Evolutionary conservation across 2,113 vertebrate genomes (phyloP).

Genomic region (Colinus virginianus): DNA sequence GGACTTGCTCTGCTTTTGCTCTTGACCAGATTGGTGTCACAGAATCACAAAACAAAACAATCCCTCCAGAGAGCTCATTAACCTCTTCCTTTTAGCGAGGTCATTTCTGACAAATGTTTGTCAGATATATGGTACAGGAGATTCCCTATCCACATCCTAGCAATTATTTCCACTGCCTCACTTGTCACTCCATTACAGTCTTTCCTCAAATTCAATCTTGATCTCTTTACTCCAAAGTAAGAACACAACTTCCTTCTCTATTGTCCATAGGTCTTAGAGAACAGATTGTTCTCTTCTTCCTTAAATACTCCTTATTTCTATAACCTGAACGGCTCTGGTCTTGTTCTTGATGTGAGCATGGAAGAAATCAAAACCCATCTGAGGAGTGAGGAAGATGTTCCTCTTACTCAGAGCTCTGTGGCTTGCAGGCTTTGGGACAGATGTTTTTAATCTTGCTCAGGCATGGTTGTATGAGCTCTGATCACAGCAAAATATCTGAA

Average conservation of each 20-base stretch:
- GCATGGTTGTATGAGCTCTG: background rate
- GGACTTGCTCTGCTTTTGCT: background rate
- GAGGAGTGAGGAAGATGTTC: background rate
- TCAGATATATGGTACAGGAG: background rate
- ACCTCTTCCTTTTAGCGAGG: background rate
- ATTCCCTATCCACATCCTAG: background rate
- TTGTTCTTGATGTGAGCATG: accelerated
- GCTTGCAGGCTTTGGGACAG: background rate
- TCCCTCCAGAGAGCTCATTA: background rate
- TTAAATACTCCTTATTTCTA: background rate
- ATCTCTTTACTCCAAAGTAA: background rate
- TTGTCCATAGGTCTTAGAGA: background rate
- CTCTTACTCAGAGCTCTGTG: background rate
- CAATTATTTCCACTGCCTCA: background rate
- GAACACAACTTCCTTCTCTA: background rate
- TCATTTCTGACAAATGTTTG: background rate
- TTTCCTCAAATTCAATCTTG: background rate
- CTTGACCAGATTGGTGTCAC: background rate
- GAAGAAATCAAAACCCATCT: background rate
- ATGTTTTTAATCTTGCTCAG: background rate
- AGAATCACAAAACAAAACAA: background rate
- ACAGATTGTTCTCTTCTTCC: background rate
- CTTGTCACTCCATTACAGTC: background rate
- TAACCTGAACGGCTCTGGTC: background rate
- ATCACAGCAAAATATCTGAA: background rate